Base-by-base conservation (phyloP, 2,797 vertebrate genomes). In the Notoglanidium macrostoma region DNA sequence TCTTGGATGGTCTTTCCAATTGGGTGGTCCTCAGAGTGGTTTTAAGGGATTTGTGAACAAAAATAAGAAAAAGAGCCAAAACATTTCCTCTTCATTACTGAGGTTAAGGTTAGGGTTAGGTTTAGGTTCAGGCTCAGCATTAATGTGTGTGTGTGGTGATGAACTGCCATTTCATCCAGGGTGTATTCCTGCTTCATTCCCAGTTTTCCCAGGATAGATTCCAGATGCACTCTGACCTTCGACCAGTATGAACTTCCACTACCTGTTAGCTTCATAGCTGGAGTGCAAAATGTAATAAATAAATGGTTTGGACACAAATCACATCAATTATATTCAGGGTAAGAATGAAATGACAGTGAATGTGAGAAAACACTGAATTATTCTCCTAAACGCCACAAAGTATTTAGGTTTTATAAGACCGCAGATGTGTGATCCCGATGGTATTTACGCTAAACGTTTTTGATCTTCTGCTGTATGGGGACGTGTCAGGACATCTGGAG, bases 401-500 rank as follows among this genome's bases (percentile, higher is more conserved):
- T 79, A 14, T n/a, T 63, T n/a, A 0, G 21, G 9, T 57, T 78
- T 23, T 57, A 44, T 67, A 46, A 55, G 32, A 57, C 5, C 44
- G 32, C 72, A 70, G 81, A 87, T 79, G 46, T 85, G 44, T 8
- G 51, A 67, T 80, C 49, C 63, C 54, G 26, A 54, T 46, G 40
- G 74, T 68, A 82, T 85, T 85, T 85, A 67, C 77, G 26, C 84
- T 86, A 26, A 85, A 17, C 68, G 88, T 70, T 59, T 32, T 83
- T 55, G 70, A 68, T 57, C 67, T 26, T 87, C n/a, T 80, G 61
- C 81, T 70, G 89, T 84, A 29, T 92, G 92, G 89, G 84, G 91
- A 94, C 89, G 91, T 94, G 93, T 94, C 93, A 90, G 40, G 44
- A 89, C 93, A 94, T 94, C 94, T 94, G 93, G 93, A 92, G 88